Base-by-base conservation (phyloP, 2,888 invertebrate genomes). In the Diadegma fenestrale region DNA sequence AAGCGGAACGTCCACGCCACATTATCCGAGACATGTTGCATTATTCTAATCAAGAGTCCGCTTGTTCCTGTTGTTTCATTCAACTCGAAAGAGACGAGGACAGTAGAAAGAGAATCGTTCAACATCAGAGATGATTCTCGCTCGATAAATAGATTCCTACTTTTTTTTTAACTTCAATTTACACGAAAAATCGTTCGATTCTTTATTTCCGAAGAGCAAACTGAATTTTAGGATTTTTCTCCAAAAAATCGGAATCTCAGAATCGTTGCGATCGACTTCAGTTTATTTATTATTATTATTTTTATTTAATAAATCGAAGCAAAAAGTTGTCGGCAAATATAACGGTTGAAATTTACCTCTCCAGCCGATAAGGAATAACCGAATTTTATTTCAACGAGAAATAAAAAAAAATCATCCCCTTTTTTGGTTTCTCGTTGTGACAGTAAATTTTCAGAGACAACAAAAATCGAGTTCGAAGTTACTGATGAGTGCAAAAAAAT, bases 41-140 rank as follows among this genome's bases (percentile, higher is more conserved):
- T 92, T 92, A 91, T 92, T 92, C 91, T 91, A 92, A 92, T 91
- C 92, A 89, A 90, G 88, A 69, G 41, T 30, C 77, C 43, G 51
- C 54, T 63, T 45, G 43, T 76, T 76, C 71, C 66, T 64, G 54
- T 76, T 68, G 79, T 82, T 89, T 30, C 66, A n/a, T 66, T 64
- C 41, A 77, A 22, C 51, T 66, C 51, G 10, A 66, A 17, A 64
- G 64, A 33, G 7, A 48, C 22, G 48, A 41, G 51, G 10, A 37
- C 37, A 10, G 22, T 37, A 45, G 17, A 26, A 41, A 33, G 37
- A 19, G 72, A 58, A 22, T 64, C 33, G 37, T 19, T 37, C 6
- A 6, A 58, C 14, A 58, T 26, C 58, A 33, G 69, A 33, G 51
- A 26, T 17, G 54, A 14, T 7, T 12, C 14, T 58, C 14, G 43